These are phyloP conservation scores for Zaprionus gabonicus DNA, from an alignment of 1,140 invertebrate species.

Conservation along the genomic window DNA sequence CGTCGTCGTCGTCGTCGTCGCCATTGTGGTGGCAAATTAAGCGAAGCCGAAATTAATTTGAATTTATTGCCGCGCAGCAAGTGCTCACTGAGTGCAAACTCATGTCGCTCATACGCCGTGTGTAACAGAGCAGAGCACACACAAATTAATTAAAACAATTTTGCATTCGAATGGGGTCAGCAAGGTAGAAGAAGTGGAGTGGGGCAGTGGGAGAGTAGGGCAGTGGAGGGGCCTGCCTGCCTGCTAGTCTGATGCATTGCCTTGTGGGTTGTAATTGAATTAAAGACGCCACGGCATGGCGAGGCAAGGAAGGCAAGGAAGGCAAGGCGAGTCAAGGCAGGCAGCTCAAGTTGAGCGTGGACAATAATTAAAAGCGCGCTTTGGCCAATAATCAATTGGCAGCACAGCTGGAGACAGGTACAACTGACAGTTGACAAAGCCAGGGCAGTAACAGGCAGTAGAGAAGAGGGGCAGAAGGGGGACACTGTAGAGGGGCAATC, in stretches of 20 bases:
- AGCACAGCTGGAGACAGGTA: conserved; percentile 67
- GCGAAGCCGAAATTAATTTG: conserved; percentile 38
- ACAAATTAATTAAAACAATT: conserved; percentile 54
- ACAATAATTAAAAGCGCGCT: conserved; percentile 73
- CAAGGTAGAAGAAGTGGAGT: not conserved
- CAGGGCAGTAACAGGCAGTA: conserved; percentile 14
- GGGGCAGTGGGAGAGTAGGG: too few relatives aligned
- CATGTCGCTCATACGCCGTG: conserved; percentile 43
- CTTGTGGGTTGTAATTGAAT: conserved; percentile 71
- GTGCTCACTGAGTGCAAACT: conserved; percentile 42
- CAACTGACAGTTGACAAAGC: conserved; percentile 38
- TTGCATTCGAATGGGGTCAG: conserved; percentile 35
- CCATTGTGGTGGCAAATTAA: conserved; percentile 4
- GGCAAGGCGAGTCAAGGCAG: not conserved
- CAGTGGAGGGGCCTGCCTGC: not conserved
- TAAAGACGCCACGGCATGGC: conserved; percentile 38
- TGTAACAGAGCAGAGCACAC: conserved; percentile 6
- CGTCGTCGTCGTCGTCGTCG: too few relatives aligned
- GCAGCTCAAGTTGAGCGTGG: conserved; percentile 14
- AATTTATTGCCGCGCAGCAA: conserved; percentile 41
- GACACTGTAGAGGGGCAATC: not conserved
- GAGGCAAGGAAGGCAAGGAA: not conserved
- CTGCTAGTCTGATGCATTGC: conserved; percentile 52
- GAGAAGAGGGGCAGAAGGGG: not conserved
- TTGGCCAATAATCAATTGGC: conserved; percentile 74